Conservation (phyloP, 2,113 vertebrate genomes). For the Antigone vipio region DNA sequence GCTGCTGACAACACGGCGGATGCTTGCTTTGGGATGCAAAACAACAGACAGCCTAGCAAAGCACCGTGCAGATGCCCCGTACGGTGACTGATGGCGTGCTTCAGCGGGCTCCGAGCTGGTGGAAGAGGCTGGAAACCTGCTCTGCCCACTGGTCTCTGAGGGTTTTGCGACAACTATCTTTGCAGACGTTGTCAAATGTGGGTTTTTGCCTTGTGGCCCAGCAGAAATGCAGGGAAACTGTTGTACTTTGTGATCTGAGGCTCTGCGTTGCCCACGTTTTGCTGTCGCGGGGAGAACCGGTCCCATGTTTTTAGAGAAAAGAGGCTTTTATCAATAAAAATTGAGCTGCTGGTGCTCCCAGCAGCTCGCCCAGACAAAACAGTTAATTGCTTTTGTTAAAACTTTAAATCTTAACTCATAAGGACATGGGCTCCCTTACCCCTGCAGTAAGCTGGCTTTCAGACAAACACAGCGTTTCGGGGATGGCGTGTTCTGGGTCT, state of each 20-base stretch:
- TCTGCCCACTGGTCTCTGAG: neutral
- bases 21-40: neutral
- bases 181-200: neutral
- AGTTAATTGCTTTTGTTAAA: neutral
- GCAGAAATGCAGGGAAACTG: neutral
- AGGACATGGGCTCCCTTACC: neutral
- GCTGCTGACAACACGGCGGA: neutral
- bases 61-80: accelerated
- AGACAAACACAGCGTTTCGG: accelerated
- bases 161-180: neutral
- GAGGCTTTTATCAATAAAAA: constrained; percentile 9
- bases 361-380: neutral
- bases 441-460: neutral
- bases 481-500: neutral
- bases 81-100: neutral
- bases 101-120: neutral
- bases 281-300: neutral
- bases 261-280: accelerated
- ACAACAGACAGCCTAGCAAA: neutral
- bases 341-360: neutral
- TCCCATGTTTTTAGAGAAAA: neutral
- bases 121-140: neutral
- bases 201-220: neutral
- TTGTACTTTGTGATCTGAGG: neutral
- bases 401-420: neutral